A percentile compares a stretch with the other conserved stretches of the same genome.
These are phyloP conservation scores for Botia kubotai DNA, from an alignment of 2,797 vertebrate species.

Conservation along the genomic window DNA sequence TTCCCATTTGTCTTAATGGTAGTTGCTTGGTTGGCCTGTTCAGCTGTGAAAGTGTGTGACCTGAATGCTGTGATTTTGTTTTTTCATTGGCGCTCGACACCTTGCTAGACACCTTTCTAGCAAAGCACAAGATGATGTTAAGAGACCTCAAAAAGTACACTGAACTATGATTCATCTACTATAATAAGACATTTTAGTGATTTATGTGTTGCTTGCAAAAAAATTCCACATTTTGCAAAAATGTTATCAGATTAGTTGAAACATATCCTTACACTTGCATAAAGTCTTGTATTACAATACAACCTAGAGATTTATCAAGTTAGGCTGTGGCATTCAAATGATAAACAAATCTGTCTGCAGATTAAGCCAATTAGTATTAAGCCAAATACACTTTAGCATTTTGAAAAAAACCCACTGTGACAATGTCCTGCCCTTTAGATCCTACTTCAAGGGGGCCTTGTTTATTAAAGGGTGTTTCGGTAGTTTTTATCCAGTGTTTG, in stretches of 20 bases:
- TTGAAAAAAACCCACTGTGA: slow-evolving; percentile 59
- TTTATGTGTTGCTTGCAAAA: neutral
- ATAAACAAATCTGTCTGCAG: slow-evolving; percentile 64
- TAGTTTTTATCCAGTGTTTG: slow-evolving; percentile 93
- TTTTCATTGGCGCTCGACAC: neutral
- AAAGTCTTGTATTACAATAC: neutral
- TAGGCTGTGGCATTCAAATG: slow-evolving; percentile 35
- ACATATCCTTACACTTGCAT: neutral
- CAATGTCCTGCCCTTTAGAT: slow-evolving; percentile 53
- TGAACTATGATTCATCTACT: too few species aligned
- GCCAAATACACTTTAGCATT: slow-evolving; percentile 47
- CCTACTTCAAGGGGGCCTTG: slow-evolving; percentile 86
- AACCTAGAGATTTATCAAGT: neutral
- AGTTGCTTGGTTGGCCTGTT: neutral
- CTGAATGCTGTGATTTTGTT: neutral
- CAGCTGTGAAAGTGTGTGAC: neutral
- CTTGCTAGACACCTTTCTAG: neutral
- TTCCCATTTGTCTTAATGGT: neutral
- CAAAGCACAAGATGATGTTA: neutral
- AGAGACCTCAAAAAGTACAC: neutral
- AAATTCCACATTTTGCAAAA: neutral
- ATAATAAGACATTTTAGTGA: too few species aligned
- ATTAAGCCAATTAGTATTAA: slow-evolving; percentile 50
- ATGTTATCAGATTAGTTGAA: neutral
- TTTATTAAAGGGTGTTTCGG: slow-evolving; percentile 92